Evolutionary conservation across 2,888 invertebrate genomes (phyloP).

Genomic region (Acrobasis consociella): DNA sequence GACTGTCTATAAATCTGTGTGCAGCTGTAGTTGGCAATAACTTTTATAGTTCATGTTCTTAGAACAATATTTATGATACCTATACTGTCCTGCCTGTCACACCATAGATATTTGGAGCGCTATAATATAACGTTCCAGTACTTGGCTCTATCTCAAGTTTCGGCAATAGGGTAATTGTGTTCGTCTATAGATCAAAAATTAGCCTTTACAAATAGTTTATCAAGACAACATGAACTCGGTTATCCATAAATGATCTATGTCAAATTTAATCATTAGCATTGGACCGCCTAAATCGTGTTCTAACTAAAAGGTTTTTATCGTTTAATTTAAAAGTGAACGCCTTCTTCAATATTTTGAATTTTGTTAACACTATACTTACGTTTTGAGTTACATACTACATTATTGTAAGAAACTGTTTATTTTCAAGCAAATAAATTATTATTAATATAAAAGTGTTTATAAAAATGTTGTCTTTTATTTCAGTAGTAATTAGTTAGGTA

Average conservation of each 20-base stretch:
- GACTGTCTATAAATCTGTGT: slow-evolving; percentile 10
- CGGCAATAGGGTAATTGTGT: slow-evolving; percentile 8
- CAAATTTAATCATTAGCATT: neutral
- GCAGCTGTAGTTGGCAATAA: slow-evolving; percentile 15
- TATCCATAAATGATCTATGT: neutral
- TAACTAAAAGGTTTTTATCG: neutral
- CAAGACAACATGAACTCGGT: neutral
- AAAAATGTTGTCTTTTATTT: neutral
- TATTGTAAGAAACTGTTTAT: too few species aligned
- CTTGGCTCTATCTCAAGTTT: slow-evolving; percentile 16
- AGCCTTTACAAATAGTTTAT: neutral
- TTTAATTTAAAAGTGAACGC: too few species aligned
- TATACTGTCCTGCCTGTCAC: slow-evolving; percentile 20
- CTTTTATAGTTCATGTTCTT: slow-evolving; percentile 10
- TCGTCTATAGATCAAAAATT: neutral
- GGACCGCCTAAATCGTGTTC: neutral
- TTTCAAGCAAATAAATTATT: too few species aligned
- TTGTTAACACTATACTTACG: too few species aligned
- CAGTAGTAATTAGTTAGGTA: too few species aligned
- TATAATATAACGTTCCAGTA: slow-evolving; percentile 14
- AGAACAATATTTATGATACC: slow-evolving; percentile 8
- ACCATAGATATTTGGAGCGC: slow-evolving; percentile 18
- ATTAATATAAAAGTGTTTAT: too few species aligned
- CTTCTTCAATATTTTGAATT: too few species aligned
- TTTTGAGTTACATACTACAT: too few species aligned